Conservation (phyloP, 2,888 invertebrate genomes). For the Auanema sp. region DNA sequence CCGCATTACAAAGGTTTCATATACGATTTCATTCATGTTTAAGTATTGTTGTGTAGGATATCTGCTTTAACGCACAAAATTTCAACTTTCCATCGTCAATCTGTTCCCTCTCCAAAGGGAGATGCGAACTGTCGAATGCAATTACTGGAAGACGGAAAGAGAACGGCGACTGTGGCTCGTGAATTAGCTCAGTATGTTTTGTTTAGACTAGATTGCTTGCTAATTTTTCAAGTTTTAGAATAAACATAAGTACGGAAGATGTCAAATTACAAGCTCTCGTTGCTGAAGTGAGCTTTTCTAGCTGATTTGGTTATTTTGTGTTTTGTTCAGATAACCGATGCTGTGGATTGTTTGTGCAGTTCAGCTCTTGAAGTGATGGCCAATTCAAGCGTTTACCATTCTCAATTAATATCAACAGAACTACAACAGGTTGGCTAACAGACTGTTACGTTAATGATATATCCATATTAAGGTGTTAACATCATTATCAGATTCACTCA, state of each 20-base stretch:
- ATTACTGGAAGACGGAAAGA: too few relatives aligned
- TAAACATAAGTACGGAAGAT: neutral
- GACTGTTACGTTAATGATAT: too few relatives aligned
- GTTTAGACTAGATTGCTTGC: too few relatives aligned
- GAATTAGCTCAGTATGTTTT: too few relatives aligned
- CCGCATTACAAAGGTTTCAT: conserved; percentile 28
- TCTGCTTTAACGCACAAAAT: too few relatives aligned
- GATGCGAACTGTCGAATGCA: too few relatives aligned
- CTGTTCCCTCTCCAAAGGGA: too few relatives aligned
- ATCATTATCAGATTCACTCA: neutral
- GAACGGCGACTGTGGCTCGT: too few relatives aligned
- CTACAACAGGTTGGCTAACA: conserved; percentile 10
- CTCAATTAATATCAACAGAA: conserved; percentile 15
- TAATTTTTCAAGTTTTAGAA: conserved; percentile 5
- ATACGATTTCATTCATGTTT: too few relatives aligned
- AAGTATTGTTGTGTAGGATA: too few relatives aligned
- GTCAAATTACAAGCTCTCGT: conserved; percentile 3
- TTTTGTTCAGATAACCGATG: conserved; percentile 9
- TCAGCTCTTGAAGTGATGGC: conserved; percentile 14
- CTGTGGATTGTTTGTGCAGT: conserved; percentile 8
- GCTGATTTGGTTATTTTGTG: neutral
- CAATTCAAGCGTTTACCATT: conserved; percentile 15
- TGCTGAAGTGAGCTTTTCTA: conserved; percentile 6
- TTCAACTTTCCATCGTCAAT: too few relatives aligned
- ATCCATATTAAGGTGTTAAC: too few relatives aligned